phyloP scores from a whole-genome alignment of 37 sponge, comb jelly and placozoan genomes.

The Spongilla lacustris region DNA sequence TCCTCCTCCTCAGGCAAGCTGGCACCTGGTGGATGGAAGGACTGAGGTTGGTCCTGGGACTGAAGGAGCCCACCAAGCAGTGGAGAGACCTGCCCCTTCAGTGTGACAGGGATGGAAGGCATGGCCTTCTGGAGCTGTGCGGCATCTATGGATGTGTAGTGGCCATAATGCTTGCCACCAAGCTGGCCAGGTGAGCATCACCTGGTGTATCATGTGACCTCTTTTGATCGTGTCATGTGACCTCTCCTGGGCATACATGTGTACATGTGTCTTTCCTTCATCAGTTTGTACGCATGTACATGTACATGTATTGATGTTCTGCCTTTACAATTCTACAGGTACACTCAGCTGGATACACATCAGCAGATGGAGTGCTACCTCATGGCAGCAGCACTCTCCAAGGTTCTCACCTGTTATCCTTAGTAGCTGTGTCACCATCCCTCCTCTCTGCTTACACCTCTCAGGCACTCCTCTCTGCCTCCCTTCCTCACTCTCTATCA shows the following conservation, averaged over 20 bases:
- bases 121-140: slow-evolving; percentile 35
- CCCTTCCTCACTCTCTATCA: slow-evolving; percentile 35
- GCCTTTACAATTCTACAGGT: slow-evolving; percentile 28
- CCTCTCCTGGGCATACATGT: neutral
- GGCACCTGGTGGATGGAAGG: slow-evolving; percentile 69
- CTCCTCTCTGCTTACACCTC: slow-evolving; percentile 18
- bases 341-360: slow-evolving; percentile 45
- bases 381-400: slow-evolving; percentile 59
- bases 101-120: slow-evolving; percentile 6
- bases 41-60: slow-evolving; percentile 35
- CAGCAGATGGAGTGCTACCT: slow-evolving; percentile 66
- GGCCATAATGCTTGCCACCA: slow-evolving; percentile 54
- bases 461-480: slow-evolving; percentile 27
- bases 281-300: too few relatives aligned
- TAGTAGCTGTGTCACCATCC: slow-evolving; percentile 6
- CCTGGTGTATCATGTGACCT: too few relatives aligned
- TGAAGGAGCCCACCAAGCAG: slow-evolving; percentile 22
- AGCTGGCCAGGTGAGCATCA: slow-evolving; percentile 57
- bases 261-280: neutral
- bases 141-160: slow-evolving; percentile 77
- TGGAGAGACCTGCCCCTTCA: slow-evolving; percentile 32
- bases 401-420: slow-evolving; percentile 14
- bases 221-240: too few relatives aligned
- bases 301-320: too few relatives aligned
- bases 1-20: slow-evolving; percentile 27